These are phyloP conservation scores for Hydrozoanthus tunicans DNA, from an alignment of 64 coral and sea anemone genomes.

Conservation along the genomic window DNA sequence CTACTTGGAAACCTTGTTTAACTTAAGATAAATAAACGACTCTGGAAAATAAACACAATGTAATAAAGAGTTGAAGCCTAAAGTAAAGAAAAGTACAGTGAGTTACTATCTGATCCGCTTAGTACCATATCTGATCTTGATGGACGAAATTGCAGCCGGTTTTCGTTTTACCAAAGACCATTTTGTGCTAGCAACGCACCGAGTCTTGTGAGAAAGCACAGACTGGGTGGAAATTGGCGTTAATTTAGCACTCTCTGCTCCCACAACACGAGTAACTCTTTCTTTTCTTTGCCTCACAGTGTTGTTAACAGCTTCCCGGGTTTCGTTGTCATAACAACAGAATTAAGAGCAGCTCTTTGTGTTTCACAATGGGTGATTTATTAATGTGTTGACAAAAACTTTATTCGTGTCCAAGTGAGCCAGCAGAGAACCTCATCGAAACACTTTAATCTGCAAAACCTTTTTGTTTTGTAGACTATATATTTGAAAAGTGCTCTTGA, in stretches of 20 bases:
- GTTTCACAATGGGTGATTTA: background rate
- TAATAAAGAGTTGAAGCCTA: background rate
- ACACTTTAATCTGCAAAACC: too few relatives aligned
- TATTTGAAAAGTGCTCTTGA: too few relatives aligned
- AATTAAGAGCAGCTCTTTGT: background rate
- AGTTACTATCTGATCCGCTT: slow-evolving; percentile 31
- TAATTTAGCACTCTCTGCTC: slow-evolving; percentile 11
- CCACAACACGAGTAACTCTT: slow-evolving; percentile 40
- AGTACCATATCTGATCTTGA: slow-evolving; percentile 96
- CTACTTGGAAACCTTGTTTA: slow-evolving; percentile 4
- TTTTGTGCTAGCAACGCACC: slow-evolving; percentile 11
- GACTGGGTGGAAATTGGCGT: slow-evolving; percentile 23
- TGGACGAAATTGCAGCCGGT: slow-evolving; percentile 88
- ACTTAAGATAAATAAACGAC: slow-evolving; percentile 13
- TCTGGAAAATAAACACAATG: slow-evolving; percentile 21
- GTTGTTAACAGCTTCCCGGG: background rate
- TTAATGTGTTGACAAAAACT: background rate
- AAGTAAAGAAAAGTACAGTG: background rate
- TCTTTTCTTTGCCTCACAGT: background rate
- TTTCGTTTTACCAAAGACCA: slow-evolving; percentile 83
- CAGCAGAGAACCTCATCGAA: too few relatives aligned
- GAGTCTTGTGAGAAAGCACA: background rate
- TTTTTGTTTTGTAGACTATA: too few relatives aligned
- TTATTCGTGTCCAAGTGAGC: background rate
- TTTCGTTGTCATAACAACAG: slow-evolving; percentile 39